Evolutionary conservation across 2,797 vertebrate species (phyloP).

Genomic region (Cirrhinus molitorella): DNA sequence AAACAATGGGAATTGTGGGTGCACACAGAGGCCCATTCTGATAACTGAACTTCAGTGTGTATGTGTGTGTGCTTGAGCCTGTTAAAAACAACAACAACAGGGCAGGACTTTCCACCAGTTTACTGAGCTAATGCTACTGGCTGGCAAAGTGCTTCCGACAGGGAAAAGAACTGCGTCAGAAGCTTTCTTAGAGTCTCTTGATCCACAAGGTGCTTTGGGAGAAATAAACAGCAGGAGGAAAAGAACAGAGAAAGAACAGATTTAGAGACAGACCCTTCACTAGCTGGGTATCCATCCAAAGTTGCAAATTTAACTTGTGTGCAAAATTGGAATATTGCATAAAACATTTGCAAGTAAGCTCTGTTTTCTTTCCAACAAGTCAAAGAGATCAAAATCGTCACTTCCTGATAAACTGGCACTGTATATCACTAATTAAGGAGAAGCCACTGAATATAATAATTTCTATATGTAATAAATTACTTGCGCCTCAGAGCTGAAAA

Average conservation of each 20-base stretch:
- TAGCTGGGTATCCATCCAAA: too few species aligned
- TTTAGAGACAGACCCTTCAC: background rate
- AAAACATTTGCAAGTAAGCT: too few species aligned
- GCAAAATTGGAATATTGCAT: too few species aligned
- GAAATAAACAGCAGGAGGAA: background rate
- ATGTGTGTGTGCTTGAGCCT: background rate
- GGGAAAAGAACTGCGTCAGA: constrained; percentile 41
- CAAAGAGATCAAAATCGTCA: too few species aligned
- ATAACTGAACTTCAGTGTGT: constrained; percentile 21
- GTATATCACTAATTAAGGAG: too few species aligned
- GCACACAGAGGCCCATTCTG: constrained; percentile 55
- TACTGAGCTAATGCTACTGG: constrained; percentile 48
- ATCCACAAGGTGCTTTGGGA: constrained; percentile 17
- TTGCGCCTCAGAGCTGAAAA: too few species aligned
- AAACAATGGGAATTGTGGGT: constrained; percentile 67
- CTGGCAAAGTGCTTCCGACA: constrained; percentile 11
- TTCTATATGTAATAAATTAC: too few species aligned
- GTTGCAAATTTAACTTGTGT: too few species aligned
- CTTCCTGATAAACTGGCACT: too few species aligned
- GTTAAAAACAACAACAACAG: constrained; percentile 49
- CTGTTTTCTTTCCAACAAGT: too few species aligned
- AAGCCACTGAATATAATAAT: too few species aligned
- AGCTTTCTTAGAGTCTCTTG: constrained; percentile 40
- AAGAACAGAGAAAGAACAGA: constrained; percentile 8
- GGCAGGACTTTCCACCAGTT: constrained; percentile 51